Evolutionary conservation across 2,113 vertebrate species (phyloP).

Genomic region (Tor tambroides): DNA sequence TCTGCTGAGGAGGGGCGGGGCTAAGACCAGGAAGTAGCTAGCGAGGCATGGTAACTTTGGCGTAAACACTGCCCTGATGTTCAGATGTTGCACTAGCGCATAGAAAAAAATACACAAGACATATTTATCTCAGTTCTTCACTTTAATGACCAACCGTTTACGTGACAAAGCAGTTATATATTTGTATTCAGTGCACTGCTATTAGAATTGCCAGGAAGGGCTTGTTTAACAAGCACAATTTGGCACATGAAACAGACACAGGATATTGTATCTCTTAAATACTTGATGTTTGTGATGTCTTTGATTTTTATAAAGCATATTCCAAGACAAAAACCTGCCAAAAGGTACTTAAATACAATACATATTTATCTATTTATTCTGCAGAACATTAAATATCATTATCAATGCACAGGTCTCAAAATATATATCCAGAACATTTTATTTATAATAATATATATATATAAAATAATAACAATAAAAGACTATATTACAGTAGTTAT

Average conservation of each 20-base stretch:
- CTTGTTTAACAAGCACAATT: slow-evolving; percentile 53
- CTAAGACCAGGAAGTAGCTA: slow-evolving; percentile 56
- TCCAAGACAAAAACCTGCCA: slow-evolving; percentile 50
- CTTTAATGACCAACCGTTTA: slow-evolving; percentile 33
- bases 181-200: slow-evolving; percentile 49
- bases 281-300: slow-evolving; percentile 52
- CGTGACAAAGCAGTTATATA: slow-evolving; percentile 23
- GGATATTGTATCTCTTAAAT: slow-evolving; percentile 47
- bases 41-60: neutral
- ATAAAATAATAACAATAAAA: slow-evolving; percentile 3
- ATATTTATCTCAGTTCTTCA: slow-evolving; percentile 7
- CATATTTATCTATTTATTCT: slow-evolving; percentile 59
- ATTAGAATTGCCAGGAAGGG: slow-evolving; percentile 45
- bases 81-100: slow-evolving; percentile 55
- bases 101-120: slow-evolving; percentile 19
- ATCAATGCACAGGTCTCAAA: slow-evolving; percentile 12
- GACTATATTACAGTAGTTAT: neutral
- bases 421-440: slow-evolving; percentile 6
- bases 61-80: slow-evolving; percentile 65
- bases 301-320: slow-evolving; percentile 55
- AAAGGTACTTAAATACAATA: slow-evolving; percentile 59
- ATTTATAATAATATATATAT: slow-evolving; percentile 33
- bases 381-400: slow-evolving; percentile 19
- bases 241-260: slow-evolving; percentile 49
- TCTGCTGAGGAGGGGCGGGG: slow-evolving; percentile 89